phyloP scores from a whole-genome alignment of 92 coral and sea anemone genomes.

The Epizoanthus illoricatus region DNA sequence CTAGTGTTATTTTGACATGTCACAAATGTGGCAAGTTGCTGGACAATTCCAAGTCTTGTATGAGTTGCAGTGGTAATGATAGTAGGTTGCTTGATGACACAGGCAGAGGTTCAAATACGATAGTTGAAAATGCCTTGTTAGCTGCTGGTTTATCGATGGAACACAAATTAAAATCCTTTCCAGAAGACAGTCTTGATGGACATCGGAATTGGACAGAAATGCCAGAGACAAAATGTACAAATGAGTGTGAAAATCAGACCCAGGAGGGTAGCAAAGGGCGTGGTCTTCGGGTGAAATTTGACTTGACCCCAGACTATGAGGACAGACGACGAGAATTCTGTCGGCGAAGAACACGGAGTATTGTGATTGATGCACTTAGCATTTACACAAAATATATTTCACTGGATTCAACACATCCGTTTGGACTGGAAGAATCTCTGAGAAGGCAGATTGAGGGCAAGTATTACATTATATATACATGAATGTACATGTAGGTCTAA shows the following conservation, averaged over 20 bases:
- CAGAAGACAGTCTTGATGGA: not conserved
- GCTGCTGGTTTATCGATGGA: not conserved
- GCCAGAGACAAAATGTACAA: not conserved
- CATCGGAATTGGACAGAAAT: not conserved
- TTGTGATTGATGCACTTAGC: conserved; percentile 91
- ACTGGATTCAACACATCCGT: conserved; percentile 89
- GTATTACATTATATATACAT: conserved; percentile 7
- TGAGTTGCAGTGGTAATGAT: not conserved
- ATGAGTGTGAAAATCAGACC: not conserved
- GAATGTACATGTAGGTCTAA: too few species aligned
- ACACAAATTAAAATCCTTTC: not conserved
- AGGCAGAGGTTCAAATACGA: not conserved
- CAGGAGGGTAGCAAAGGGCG: conserved; percentile 22
- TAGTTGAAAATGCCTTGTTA: not conserved
- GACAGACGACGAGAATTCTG: conserved; percentile 74
- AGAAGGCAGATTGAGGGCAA: conserved; percentile 90
- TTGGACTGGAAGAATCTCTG: conserved; percentile 85
- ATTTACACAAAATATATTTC: conserved; percentile 94
- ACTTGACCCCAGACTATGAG: conserved; percentile 80
- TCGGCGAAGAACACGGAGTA: conserved; percentile 79
- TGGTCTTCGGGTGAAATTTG: conserved; percentile 75
- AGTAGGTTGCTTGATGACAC: not conserved
- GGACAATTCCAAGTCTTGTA: conserved; percentile 19
- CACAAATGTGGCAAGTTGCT: conserved; percentile 53
- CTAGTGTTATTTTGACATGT: conserved; percentile 57